These are phyloP conservation scores for Plotosus lineatus DNA, from an alignment of 2,113 vertebrate genomes.

Conservation along the genomic window DNA sequence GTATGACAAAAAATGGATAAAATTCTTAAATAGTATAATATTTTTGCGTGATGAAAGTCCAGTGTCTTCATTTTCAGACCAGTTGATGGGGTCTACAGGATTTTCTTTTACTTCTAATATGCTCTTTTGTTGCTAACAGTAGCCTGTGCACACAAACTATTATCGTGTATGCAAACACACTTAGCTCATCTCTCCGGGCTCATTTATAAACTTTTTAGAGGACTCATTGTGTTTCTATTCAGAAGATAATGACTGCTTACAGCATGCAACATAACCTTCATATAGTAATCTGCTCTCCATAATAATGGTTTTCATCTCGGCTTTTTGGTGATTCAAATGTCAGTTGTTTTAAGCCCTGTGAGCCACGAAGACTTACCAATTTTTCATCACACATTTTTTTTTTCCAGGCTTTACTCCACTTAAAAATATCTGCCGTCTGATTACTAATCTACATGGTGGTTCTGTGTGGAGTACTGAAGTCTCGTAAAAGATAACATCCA, in stretches of 20 bases:
- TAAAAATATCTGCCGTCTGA: too few relatives aligned
- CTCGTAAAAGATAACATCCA: not conserved
- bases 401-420: not conserved
- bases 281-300: not conserved
- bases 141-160: not conserved
- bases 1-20: too few relatives aligned
- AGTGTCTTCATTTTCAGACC: too few relatives aligned
- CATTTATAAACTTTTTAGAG: not conserved
- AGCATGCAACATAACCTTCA: not conserved
- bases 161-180: not conserved
- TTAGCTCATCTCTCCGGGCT: not conserved
- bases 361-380: not conserved
- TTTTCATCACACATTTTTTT: not conserved
- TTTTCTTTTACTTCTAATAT: not conserved
- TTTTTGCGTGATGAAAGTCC: too few relatives aligned
- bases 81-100: not conserved
- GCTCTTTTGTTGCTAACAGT: not conserved
- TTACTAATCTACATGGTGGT: too few relatives aligned
- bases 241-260: not conserved
- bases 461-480: not conserved
- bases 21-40: too few relatives aligned
- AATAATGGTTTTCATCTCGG: not conserved
- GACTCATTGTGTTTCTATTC: not conserved
- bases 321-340: not conserved
- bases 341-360: not conserved